Base-by-base conservation (phyloP, 2,888 invertebrate species). In the Lasioglossum pauxillum region DNA sequence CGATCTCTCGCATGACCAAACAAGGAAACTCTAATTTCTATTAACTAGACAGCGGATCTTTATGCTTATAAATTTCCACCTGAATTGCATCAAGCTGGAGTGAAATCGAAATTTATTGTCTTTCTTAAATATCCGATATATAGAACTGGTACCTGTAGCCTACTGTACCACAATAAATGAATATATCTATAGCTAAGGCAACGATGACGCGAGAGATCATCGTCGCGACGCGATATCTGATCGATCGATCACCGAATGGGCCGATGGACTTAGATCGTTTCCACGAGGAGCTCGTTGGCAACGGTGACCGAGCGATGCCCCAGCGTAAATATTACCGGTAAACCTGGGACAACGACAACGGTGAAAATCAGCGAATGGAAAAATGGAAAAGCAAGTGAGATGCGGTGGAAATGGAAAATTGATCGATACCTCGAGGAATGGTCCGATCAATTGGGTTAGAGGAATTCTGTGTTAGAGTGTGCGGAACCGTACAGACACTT, bases 401-500 rank as follows among this genome's bases (percentile, higher is more conserved):
- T 1, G 1, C n/a, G 5, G 19, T 10, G 57, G 12, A 53, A 78
- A 44, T 16, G 44, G 64, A 8, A 46, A 35, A 74, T 57, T 57
- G 49, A 74, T 53, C 35, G 53, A 64, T 31, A 12, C 23, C 14
- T 57, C 79, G 60, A 82, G 87, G 81, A 88, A 88, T 87, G 85
- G 72, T 81, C 81, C 86, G 87, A 91, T 93, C 91, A 90, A 91
- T 91, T 84, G 83, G 86, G 81, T 88, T 88, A 85, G 90, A 86
- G 89, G 84, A 92, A 91, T 91, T 85, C 84, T 88, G 86, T 89
- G 88, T 87, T 85, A 71, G 53, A 69, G 69, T 74, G 82, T 85
- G 82, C 75, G 75, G 71, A n/a, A 31, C n/a, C n/a, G 41, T 10
- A 41, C 41, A 10, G 41, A 41, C 41, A 12, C 12, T 41, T 41